Evolutionary conservation across 2,888 invertebrate genomes (phyloP), one percentile per base, ranked within the genome.

Genomic region (Yponomeuta sedellus): DNA sequence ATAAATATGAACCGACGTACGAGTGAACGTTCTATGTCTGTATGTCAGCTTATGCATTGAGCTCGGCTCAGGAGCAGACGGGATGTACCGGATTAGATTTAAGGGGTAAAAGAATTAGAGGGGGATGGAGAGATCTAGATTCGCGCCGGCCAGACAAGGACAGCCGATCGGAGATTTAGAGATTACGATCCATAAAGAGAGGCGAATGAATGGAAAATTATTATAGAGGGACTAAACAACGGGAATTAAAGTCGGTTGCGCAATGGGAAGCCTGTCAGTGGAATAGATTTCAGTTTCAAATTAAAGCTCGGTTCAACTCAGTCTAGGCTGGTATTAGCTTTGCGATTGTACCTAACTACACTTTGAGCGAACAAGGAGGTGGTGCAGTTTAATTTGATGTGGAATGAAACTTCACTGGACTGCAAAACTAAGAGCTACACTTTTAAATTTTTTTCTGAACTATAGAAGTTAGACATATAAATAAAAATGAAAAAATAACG

Each of bases 151-250:
- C 71, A 79, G 82, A 89, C 74, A 82, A 78, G 80, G 91, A 88
- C 73, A 73, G 73, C 73, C 69, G 70, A 81, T 74, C 69, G 73
- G 71, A 90, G 91, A 91, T 91, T 90, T 87, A 85, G 82, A 86
- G 92, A 91, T 92, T 91, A 91, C 85, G 88, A 91, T 88, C 89
- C 87, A 91, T 90, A 88, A 87, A 88, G 86, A 86, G 82, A 78
- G 82, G 80, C 82, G 88, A 87, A 82, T 91, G 88, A 90, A 91
- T 91, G 84, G 85, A 81, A 85, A 89, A 91, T 90, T 88, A 88
- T 90, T 86, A 84, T 79, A 80, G 77, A 82, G 86, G 88, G 88
- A 77, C 80, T 81, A 80, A 85, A 81, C 78, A 72, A 68, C 71
- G 79, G 81, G 74, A 80, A 81, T 83, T 81, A 82, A 72, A 76